phyloP scores from a whole-genome alignment of 2,113 vertebrate species.

The Carollia perspicillata region DNA sequence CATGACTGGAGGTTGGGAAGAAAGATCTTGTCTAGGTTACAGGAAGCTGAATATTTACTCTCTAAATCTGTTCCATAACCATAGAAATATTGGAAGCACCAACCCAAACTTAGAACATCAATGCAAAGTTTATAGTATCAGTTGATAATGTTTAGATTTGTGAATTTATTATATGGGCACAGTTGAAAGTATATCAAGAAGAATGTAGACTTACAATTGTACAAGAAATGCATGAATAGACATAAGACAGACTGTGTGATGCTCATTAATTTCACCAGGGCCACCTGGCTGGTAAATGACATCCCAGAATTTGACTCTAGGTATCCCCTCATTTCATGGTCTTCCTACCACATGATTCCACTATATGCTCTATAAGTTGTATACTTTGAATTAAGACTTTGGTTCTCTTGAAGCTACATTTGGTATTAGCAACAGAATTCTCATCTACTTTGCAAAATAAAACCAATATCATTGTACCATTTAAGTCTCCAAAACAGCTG shows the following conservation, averaged over 20 bases:
- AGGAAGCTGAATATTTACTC: not conserved
- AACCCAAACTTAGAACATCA: not conserved
- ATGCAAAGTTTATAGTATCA: not conserved
- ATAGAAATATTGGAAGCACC: not conserved
- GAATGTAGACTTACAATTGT: not conserved
- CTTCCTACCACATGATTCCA: not conserved
- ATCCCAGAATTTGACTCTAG: not conserved
- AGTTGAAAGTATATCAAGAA: not conserved
- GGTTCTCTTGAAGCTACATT: not conserved
- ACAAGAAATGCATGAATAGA: not conserved
- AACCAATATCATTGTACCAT: not conserved
- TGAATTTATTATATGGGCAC: not conserved
- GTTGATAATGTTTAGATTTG: not conserved
- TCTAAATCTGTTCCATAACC: not conserved
- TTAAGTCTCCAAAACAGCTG: conserved; percentile 10
- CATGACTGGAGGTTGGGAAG: not conserved
- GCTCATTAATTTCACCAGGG: not conserved
- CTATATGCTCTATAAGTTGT: not conserved
- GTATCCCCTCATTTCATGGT: not conserved
- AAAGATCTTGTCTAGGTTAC: not conserved
- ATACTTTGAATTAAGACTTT: not conserved
- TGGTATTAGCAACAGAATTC: not conserved
- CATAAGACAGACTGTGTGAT: not conserved
- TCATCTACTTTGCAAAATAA: conserved; percentile 10
- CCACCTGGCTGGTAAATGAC: not conserved